Evolutionary conservation across 1,140 invertebrate species (phyloP).

Genomic region (Drosophila navojoa): DNA sequence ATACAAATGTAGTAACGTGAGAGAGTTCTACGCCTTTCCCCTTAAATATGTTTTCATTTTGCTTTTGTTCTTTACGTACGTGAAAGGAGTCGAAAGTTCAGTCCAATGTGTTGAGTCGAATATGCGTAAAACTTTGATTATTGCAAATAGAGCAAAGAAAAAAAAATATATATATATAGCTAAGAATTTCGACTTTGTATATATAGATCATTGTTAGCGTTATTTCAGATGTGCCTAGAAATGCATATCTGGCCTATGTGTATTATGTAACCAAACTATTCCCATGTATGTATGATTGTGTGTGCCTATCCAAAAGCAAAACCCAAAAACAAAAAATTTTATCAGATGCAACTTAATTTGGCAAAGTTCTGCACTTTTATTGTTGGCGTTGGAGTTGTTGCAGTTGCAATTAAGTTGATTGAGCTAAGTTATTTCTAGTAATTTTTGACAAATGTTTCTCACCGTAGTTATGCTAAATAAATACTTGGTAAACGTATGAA

Average conservation of each 20-base stretch:
- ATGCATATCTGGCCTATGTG: not conserved
- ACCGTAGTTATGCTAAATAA: conserved; percentile 6
- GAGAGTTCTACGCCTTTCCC: not conserved
- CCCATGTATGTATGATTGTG: conserved; percentile 4
- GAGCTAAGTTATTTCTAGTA: conserved; percentile 42
- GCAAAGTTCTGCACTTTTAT: conserved; percentile 57
- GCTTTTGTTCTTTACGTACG: not conserved
- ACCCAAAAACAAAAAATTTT: conserved; percentile 1
- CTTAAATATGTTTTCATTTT: not conserved
- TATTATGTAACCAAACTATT: not conserved
- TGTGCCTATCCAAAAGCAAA: conserved; percentile 6
- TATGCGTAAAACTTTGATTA: not conserved
- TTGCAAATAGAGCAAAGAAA: not conserved
- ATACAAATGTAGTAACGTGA: not conserved
- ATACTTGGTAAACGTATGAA: conserved; percentile 9
- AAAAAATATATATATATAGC: not conserved
- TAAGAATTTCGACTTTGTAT: conserved; percentile 1
- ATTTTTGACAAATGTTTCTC: conserved; percentile 23
- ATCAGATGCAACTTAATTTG: conserved; percentile 50
- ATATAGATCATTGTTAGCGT: conserved; percentile 8
- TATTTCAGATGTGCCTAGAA: not conserved
- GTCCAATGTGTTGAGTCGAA: not conserved
- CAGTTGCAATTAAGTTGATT: conserved; percentile 38
- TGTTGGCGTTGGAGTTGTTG: conserved; percentile 61
- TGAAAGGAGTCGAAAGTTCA: not conserved